A percentile compares a stretch with the other conserved stretches of the same genome.
These are phyloP conservation scores for Papilio glaucus DNA, from an alignment of 1,140 invertebrate genomes.

Conservation along the genomic window DNA sequence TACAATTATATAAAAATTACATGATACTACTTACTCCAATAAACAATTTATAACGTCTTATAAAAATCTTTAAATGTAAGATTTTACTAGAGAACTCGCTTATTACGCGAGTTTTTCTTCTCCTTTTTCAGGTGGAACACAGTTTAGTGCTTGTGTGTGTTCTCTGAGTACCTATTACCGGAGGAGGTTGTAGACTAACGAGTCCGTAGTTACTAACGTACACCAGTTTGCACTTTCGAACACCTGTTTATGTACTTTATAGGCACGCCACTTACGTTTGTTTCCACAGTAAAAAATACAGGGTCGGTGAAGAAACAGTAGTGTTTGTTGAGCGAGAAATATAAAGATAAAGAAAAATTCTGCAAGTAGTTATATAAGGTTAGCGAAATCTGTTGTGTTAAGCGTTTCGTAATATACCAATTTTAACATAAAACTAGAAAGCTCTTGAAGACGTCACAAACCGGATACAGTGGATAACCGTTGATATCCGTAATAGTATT, in stretches of 20 bases:
- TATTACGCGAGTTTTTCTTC: conserved; percentile 13
- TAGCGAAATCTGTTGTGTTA: conserved; percentile 43
- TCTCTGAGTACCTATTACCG: conserved; percentile 35
- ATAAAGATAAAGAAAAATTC: conserved; percentile 14
- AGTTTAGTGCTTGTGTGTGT: conserved; percentile 28
- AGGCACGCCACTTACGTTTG: conserved; percentile 34
- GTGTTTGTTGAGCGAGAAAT: conserved; percentile 22
- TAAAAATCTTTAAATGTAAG: conserved; percentile 10
- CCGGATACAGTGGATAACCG: too few species aligned
- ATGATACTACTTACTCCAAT: too few species aligned
- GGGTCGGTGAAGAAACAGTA: conserved; percentile 8
- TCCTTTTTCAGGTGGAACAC: conserved; percentile 33
- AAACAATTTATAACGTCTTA: neutral
- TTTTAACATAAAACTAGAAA: too few species aligned
- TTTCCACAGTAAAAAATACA: conserved; percentile 19
- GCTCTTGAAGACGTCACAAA: too few species aligned
- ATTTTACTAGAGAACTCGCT: neutral
- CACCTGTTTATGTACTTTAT: conserved; percentile 39
- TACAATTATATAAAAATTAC: too few species aligned
- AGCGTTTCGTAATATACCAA: too few species aligned
- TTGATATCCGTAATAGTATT: too few species aligned
- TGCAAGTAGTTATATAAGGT: neutral
- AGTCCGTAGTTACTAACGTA: conserved; percentile 38
- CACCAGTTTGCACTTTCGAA: conserved; percentile 39
- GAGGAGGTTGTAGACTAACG: conserved; percentile 34